phyloP scores from a whole-genome alignment of 2,113 vertebrate genomes.

The Xenopus tropicalis region UCB_Xtro_10.0 CM004443.2:192356501-192357000 shows the following conservation, averaged over 20 bases:
- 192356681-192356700: too few relatives aligned
- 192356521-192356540: too few relatives aligned
- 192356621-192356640: too few relatives aligned
- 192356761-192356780: neutral
- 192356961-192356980: slow-evolving; percentile 33
- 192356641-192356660: too few relatives aligned
- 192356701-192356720: too few relatives aligned
- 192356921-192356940: slow-evolving; percentile 40
- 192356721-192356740: too few relatives aligned
- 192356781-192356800: slow-evolving; percentile 7
- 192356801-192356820: slow-evolving; percentile 18
- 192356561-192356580: too few relatives aligned
- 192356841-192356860: slow-evolving; percentile 25
- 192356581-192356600: too few relatives aligned
- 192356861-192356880: slow-evolving; percentile 42
- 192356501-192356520: too few relatives aligned
- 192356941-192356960: slow-evolving; percentile 38
- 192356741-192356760: neutral
- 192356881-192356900: slow-evolving; percentile 36
- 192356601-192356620: too few relatives aligned
- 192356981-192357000: slow-evolving; percentile 24
- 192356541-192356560: too few relatives aligned
- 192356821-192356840: slow-evolving; percentile 9
- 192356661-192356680: too few relatives aligned
- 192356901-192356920: slow-evolving; percentile 40